These are phyloP conservation scores for Agrypnia vestita DNA, from an alignment of 1,140 invertebrate species.

Conservation along the genomic window DNA sequence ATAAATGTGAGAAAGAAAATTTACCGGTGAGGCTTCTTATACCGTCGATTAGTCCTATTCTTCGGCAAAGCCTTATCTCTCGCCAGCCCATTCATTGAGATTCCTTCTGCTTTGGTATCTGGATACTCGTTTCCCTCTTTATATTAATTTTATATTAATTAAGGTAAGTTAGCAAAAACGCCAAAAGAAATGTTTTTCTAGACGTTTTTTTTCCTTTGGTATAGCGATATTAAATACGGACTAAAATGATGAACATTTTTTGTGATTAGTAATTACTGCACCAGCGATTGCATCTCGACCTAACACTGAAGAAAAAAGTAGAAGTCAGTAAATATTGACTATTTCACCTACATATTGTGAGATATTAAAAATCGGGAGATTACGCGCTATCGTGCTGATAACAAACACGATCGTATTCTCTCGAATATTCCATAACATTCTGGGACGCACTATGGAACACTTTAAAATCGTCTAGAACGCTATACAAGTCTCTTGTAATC, in stretches of 20 bases:
- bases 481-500: too few relatives aligned
- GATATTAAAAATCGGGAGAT: too few relatives aligned
- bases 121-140: constrained; percentile 23
- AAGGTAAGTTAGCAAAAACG: neutral
- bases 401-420: too few relatives aligned
- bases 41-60: constrained; percentile 57
- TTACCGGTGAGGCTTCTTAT: constrained; percentile 43
- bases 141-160: constrained; percentile 39
- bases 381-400: too few relatives aligned
- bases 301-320: too few relatives aligned
- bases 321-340: too few relatives aligned
- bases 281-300: too few relatives aligned
- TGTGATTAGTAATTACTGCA: too few relatives aligned
- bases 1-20: constrained; percentile 42
- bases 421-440: too few relatives aligned
- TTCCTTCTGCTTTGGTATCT: constrained; percentile 13
- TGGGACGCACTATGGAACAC: too few relatives aligned
- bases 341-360: too few relatives aligned
- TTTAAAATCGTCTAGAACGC: too few relatives aligned
- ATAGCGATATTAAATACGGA: neutral
- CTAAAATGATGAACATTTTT: neutral
- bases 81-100: constrained; percentile 29
- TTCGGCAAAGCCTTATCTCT: constrained; percentile 41
- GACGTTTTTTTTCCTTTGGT: neutral
- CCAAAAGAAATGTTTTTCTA: neutral